phyloP scores from a whole-genome alignment of 1,140 invertebrate genomes.

The Eubasilissa regina region DNA sequence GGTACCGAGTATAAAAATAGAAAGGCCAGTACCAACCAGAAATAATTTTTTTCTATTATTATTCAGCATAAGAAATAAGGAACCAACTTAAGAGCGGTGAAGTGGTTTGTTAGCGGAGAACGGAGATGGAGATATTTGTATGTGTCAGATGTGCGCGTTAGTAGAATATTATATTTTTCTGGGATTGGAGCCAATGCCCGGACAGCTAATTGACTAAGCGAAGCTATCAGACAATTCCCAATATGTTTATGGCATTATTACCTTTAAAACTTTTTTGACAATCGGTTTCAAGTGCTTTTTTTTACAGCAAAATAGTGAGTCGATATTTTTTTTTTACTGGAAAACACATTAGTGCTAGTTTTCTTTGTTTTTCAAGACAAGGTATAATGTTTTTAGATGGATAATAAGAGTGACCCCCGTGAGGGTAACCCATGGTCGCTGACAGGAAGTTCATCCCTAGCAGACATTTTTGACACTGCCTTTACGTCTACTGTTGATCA shows the following conservation, averaged over 20 bases:
- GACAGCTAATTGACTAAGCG: slow-evolving; percentile 25
- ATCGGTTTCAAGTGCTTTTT: slow-evolving; percentile 23
- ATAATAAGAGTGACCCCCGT: slow-evolving; percentile 66
- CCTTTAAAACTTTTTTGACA: slow-evolving; percentile 45
- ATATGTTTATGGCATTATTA: slow-evolving; percentile 30
- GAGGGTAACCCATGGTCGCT: slow-evolving; percentile 65
- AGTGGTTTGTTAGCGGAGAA: slow-evolving; percentile 16
- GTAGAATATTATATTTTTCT: slow-evolving; percentile 32
- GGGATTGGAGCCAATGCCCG: slow-evolving; percentile 1
- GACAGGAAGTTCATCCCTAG: slow-evolving; percentile 68
- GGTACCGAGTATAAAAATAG: slow-evolving; percentile 5
- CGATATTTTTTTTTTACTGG: slow-evolving; percentile 36
- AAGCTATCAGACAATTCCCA: slow-evolving; percentile 4
- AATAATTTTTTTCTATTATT: neutral
- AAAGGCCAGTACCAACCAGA: neutral
- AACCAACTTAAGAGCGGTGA: neutral
- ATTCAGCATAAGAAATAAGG: neutral
- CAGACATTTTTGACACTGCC: slow-evolving; percentile 68
- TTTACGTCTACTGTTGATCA: slow-evolving; percentile 67
- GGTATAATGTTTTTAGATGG: slow-evolving; percentile 61
- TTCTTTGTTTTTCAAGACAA: slow-evolving; percentile 20
- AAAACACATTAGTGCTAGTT: slow-evolving; percentile 28
- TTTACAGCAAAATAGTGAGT: slow-evolving; percentile 29
- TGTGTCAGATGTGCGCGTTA: slow-evolving; percentile 49
- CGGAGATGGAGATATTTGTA: slow-evolving; percentile 38